These are phyloP conservation scores for Trissolcus basalis DNA, from an alignment of 1,140 invertebrate species.

Conservation along the genomic window DNA sequence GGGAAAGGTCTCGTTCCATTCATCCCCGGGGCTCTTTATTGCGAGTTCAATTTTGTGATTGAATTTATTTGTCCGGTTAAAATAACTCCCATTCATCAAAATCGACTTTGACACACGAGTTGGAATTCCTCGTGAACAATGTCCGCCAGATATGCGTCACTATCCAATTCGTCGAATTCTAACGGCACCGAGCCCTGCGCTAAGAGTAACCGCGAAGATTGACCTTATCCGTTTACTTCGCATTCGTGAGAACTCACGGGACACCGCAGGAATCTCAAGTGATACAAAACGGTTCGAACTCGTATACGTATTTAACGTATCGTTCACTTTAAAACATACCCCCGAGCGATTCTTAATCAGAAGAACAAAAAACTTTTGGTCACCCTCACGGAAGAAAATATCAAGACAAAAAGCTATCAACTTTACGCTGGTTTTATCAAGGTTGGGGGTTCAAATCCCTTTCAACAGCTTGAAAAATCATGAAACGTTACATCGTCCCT, in stretches of 20 bases:
- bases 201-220: conserved; percentile 10
- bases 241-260: conserved; percentile 33
- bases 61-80: no score
- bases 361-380: no score
- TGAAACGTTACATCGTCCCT: no score
- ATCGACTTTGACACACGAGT: background rate
- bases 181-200: conserved; percentile 1
- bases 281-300: conserved; percentile 24
- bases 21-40: background rate
- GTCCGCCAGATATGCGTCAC: background rate
- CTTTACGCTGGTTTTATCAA: no score
- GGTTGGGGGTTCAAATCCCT: no score
- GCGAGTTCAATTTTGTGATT: background rate
- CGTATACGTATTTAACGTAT: background rate
- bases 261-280: conserved; percentile 23
- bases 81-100: no score
- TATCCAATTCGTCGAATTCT: conserved; percentile 22
- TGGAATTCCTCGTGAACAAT: conserved; percentile 9
- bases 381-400: no score
- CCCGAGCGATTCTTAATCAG: no score
- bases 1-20: background rate
- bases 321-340: no score
- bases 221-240: conserved; percentile 19
- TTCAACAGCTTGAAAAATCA: no score
- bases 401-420: no score